These are phyloP conservation scores for Epinotia brunnichana DNA, from an alignment of 2,888 invertebrate genomes.

Conservation along the genomic window DNA sequence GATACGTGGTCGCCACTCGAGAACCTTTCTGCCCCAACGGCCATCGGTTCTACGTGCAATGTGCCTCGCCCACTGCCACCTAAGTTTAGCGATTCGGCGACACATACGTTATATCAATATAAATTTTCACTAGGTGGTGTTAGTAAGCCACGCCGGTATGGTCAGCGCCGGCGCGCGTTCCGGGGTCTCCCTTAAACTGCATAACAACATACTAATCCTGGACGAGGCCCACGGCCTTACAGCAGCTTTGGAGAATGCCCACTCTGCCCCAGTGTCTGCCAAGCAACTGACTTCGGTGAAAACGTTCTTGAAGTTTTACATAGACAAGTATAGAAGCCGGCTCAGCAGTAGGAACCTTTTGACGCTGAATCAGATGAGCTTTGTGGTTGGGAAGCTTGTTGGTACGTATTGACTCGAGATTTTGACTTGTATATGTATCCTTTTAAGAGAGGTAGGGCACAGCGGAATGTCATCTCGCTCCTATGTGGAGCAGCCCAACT, in stretches of 20 bases:
- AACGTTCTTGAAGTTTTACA: conserved; percentile 88
- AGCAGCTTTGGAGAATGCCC: conserved; percentile 93
- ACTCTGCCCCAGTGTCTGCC: conserved; percentile 89
- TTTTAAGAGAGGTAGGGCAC: no score
- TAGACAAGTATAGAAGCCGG: conserved; percentile 87
- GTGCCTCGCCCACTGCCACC: no score
- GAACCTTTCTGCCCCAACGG: no score
- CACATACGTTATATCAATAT: not conserved
- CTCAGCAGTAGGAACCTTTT: conserved; percentile 92
- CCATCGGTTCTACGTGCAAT: no score
- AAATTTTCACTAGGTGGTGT: conserved; percentile 64
- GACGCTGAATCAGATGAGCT: conserved; percentile 91
- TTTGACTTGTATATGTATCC: no score
- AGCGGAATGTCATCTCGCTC: no score
- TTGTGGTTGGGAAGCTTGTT: conserved; percentile 87
- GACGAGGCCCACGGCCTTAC: conserved; percentile 99
- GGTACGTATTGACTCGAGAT: conserved; percentile 63
- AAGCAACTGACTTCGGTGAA: conserved; percentile 86
- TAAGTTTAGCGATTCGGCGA: no score
- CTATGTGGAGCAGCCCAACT: no score
- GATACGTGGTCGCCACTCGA: no score
- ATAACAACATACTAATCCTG: conserved; percentile 91
- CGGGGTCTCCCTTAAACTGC: conserved; percentile 76
- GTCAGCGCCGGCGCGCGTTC: conserved; percentile 74
- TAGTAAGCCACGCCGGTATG: conserved; percentile 77